A percentile compares a stretch with the other conserved stretches of the same genome.
Evolutionary conservation across 2,797 vertebrate species (phyloP).

Genomic region (Liparis tanakae): DNA sequence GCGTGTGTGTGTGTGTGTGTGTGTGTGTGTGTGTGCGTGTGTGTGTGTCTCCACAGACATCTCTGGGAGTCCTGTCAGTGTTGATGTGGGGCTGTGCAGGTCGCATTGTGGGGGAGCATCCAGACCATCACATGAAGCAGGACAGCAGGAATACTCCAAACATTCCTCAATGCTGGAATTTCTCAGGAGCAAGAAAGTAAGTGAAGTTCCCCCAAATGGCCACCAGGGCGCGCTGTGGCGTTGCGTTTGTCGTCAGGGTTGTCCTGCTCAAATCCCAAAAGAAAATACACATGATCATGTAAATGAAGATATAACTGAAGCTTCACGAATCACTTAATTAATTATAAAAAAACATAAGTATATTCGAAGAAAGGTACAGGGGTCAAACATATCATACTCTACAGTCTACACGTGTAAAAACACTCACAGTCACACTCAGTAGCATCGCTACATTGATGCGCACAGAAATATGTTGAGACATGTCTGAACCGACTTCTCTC

Average conservation of each 20-base stretch:
- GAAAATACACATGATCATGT: not conserved
- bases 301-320: not conserved
- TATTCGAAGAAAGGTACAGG: not conserved
- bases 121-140: conserved; percentile 40
- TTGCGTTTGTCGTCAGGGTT: not conserved
- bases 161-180: conserved; percentile 83
- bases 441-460: not conserved
- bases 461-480: conserved; percentile 8
- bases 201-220: conserved; percentile 4
- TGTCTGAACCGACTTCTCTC: not conserved
- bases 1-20: not conserved
- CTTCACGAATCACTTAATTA: not conserved
- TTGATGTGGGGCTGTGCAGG: conserved; percentile 82
- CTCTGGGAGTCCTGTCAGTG: conserved; percentile 82
- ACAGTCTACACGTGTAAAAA: not conserved
- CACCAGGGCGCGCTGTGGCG: conserved; percentile 55
- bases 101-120: conserved; percentile 75
- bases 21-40: not conserved
- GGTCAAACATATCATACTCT: no score
- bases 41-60: conserved; percentile 71
- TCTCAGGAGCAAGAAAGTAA: conserved; percentile 84
- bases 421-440: not conserved
- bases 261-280: not conserved
- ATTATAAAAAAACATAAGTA: not conserved
- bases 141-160: conserved; percentile 74